Evolutionary conservation across 2,888 invertebrate genomes (phyloP), one percentile per base, ranked within the genome.

Genomic region (Barypeithes pellucidus): DNA sequence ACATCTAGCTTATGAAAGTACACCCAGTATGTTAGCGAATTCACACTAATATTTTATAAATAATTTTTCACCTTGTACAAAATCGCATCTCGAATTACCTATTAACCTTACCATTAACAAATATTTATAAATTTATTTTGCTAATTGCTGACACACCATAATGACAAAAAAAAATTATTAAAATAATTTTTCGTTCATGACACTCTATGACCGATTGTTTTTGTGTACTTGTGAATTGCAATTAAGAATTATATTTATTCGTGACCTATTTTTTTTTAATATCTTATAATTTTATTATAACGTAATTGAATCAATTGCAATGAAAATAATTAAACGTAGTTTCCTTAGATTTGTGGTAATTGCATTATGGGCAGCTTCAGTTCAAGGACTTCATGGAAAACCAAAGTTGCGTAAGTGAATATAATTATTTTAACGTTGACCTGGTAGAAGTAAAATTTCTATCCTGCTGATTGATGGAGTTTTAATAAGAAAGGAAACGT

Each of bases 361-460:
- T 43, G 43, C 14, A 43, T 39, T 39, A 39, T 43, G 33, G 12
- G 60, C 20, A 5, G 1, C n/a, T n/a, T n/a, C 22, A 22, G 41
- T 18, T 61, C 18, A 39, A 11, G 60, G 60, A 60, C 12, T 12
- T 61, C 18, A 41, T 22, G 61, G 61, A 43, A 61, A 41, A 43
- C 22, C 39, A 43, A 61, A 61, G 41, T 41, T 61, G 41, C 61
- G 61, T 61, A 41, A 61, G 61, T 61, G 43, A 2, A 3, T 47
- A 24, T n/a, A n/a, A 20, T 9, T 47, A 47, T 20, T 41, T 20
- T 85, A 16, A 43, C 7, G 29, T 29, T 29, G 5, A 24, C 24
- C 9, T 36, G 36, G 33, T 33, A 33, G 33, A 33, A 5, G 4
- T 4, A 33, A 33, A 33, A 33, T 5, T n/a, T n/a, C n/a, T n/a